These are phyloP conservation scores for Channallabes apus DNA, from an alignment of 2,797 vertebrate species.

Conservation along the genomic window DNA sequence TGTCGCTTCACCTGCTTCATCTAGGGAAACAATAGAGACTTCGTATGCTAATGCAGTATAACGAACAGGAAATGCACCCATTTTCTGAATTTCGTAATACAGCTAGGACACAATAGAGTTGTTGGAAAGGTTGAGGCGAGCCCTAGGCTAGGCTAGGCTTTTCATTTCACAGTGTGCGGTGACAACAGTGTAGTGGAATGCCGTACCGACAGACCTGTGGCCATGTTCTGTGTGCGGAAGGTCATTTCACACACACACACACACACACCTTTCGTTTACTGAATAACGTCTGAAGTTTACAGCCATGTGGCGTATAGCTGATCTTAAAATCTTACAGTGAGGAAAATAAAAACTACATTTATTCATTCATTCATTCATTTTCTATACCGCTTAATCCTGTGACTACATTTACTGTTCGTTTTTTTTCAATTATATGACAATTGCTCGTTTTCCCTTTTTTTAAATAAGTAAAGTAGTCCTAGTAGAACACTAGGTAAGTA, in stretches of 20 bases:
- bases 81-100: neutral
- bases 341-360: neutral
- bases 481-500: neutral
- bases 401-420: neutral
- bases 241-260: constrained; percentile 66
- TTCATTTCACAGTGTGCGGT: constrained; percentile 68
- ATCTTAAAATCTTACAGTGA: neutral
- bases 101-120: neutral
- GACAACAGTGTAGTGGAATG: constrained; percentile 80
- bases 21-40: constrained; percentile 14
- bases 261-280: constrained; percentile 65
- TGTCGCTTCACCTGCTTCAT: constrained; percentile 19
- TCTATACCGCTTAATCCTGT: no score
- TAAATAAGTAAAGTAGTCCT: neutral
- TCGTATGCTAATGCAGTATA: neutral
- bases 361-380: no score
- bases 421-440: neutral
- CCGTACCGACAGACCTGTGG: constrained; percentile 69
- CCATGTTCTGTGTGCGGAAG: constrained; percentile 68
- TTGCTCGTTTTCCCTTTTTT: neutral
- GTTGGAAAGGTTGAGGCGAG: constrained; percentile 31
- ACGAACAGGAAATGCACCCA: neutral
- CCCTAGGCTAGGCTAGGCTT: constrained; percentile 35
- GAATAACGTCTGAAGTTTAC: constrained; percentile 71
- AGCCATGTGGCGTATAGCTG: constrained; percentile 51